phyloP scores from a whole-genome alignment of 2,797 vertebrate genomes.

The Lepilemur septentrionalis region DNA sequence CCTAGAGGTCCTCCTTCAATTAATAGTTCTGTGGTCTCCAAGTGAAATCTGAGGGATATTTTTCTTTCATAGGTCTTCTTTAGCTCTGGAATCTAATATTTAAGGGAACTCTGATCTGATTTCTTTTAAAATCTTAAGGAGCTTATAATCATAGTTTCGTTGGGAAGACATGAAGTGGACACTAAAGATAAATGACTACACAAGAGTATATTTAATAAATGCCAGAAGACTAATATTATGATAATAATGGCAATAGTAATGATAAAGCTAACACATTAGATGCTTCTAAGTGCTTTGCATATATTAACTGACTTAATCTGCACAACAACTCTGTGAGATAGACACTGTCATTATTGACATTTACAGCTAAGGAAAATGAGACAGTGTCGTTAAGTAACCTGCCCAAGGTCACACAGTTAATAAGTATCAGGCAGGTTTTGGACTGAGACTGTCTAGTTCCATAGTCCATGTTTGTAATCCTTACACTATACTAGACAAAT shows the following conservation, averaged over 20 bases:
- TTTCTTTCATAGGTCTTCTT: not conserved
- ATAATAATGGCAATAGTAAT: not conserved
- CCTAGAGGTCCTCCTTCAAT: not conserved
- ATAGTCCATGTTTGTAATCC: not conserved
- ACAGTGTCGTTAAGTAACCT: not conserved
- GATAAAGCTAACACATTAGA: not conserved
- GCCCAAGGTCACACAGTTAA: not conserved
- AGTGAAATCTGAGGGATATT: not conserved
- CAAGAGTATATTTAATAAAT: constrained; percentile 36
- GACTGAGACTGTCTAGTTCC: not conserved
- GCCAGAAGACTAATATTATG: not conserved
- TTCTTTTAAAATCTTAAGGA: not conserved
- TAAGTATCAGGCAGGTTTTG: not conserved
- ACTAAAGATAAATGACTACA: constrained; percentile 14
- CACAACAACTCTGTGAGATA: not conserved
- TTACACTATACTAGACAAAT: not conserved
- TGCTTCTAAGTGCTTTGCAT: not conserved
- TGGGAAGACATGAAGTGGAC: constrained; percentile 32
- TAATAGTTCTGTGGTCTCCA: not conserved
- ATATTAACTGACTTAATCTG: not conserved
- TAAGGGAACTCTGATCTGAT: not conserved
- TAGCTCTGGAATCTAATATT: not conserved
- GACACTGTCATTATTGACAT: not conserved
- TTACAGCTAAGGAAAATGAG: not conserved
- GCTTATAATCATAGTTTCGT: not conserved